phyloP scores from a whole-genome alignment of 2,113 vertebrate species.

The Carassius auratus region DNA sequence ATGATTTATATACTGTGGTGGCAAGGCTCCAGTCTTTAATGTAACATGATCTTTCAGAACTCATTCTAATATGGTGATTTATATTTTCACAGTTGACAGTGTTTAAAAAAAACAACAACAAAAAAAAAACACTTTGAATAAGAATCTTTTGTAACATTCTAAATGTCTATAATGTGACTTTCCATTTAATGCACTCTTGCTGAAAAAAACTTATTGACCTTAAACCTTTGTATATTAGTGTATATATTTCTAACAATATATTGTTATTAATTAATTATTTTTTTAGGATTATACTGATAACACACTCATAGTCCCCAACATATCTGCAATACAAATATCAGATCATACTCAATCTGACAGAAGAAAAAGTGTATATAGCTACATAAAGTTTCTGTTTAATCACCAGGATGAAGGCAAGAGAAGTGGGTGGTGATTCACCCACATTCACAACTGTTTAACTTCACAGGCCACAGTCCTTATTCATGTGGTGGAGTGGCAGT shows the following conservation, averaged over 20 bases:
- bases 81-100: not conserved
- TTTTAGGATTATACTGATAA: not conserved
- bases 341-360: not conserved
- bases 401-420: slow-evolving; percentile 37
- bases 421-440: slow-evolving; percentile 47
- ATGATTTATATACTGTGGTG: not conserved
- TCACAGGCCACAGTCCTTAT: slow-evolving; percentile 46
- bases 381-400: slow-evolving; percentile 43
- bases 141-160: not conserved
- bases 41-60: not conserved
- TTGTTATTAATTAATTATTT: not conserved
- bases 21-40: not conserved
- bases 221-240: not conserved
- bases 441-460: slow-evolving; percentile 58
- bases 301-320: not conserved
- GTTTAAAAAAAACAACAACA: not conserved
- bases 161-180: not conserved
- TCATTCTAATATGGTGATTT: not conserved
- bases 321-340: not conserved
- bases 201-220: not conserved
- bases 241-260: not conserved
- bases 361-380: not conserved
- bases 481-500: slow-evolving; percentile 54
- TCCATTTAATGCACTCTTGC: too few species aligned
- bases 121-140: not conserved